Evolutionary conservation across 2,888 invertebrate species (phyloP), one percentile per base, ranked within the genome.

Genomic region (Drosophila anomalipes): DNA sequence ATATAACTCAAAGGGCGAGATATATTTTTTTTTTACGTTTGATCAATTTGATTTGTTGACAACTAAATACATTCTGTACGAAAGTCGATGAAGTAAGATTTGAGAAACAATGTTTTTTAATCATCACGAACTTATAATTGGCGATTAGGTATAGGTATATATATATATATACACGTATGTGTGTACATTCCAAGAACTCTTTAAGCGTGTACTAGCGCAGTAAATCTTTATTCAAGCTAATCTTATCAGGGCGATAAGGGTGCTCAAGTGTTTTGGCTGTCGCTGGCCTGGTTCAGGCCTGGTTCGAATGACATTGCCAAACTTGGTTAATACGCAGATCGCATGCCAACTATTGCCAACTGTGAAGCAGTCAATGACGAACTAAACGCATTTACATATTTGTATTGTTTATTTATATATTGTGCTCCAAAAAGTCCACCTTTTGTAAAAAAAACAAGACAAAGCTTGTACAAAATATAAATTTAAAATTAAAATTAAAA

Each of bases 161-260:
- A 47, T 47, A 22, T 12, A 12, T 22, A n/a, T 41, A 4, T 6
- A 47, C 1, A 47, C 3, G 7, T 12, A 22, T 7, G 19, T 26
- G 10, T 26, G 3, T 4, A 30, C n/a, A 41, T 69, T 74, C 80
- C 58, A 79, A 70, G 66, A 80, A 75, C 32, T 52, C 12, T 30
- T 35, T 22, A 47, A 12, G 54, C 26, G 37, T 28, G 1, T 14
- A 12, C 32, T 9, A 26, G 52, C 37, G 47, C 14, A 26, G 51
- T 52, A 69, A 79, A 69, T 77, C 80, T 53, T 54, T 56, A 26
- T 51, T 28, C 14, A 26, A 49, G 28, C 26, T 52, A 75, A 77
- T 80, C 81, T 79, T 77, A 81, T 79, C 77, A 28, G 12, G 4
- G 19, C 41, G 64, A 73, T 73, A 72, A 71, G 44, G 22, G 22